phyloP scores from a whole-genome alignment of 92 coral and sea anemone species.

The Porites divaricata region DNA sequence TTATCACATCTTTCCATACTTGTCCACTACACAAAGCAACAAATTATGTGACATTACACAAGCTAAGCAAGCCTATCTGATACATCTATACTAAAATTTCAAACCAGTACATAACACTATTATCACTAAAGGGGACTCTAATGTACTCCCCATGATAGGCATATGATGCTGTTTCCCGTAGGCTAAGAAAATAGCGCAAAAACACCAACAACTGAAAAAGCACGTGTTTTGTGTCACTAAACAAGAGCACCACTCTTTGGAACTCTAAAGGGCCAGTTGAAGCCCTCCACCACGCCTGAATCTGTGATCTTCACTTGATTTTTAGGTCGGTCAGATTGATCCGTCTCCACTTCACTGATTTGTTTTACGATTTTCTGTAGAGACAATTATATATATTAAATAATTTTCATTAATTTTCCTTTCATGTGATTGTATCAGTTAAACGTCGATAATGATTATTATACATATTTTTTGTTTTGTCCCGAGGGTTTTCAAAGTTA shows the following conservation, averaged over 20 bases:
- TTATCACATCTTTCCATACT: not conserved
- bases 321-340: conserved; percentile 67
- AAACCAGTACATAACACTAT: too few species aligned
- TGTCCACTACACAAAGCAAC: not conserved
- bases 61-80: not conserved
- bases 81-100: not conserved
- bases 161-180: too few species aligned
- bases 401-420: too few species aligned
- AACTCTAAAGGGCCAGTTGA: conserved; percentile 66
- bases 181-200: too few species aligned
- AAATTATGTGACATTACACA: not conserved
- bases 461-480: too few species aligned
- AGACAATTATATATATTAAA: not conserved
- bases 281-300: conserved; percentile 57
- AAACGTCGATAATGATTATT: too few species aligned
- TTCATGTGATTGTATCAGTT: too few species aligned
- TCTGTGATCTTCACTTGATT: conserved; percentile 52
- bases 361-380: conserved; percentile 70
- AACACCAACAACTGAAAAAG: not conserved
- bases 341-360: conserved; percentile 68
- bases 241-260: conserved; percentile 48
- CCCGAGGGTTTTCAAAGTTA: too few species aligned
- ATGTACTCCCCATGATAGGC: too few species aligned
- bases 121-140: too few species aligned
- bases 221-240: not conserved